phyloP scores from a whole-genome alignment of 2,888 invertebrate species.

The Apotomis betuletana region DNA sequence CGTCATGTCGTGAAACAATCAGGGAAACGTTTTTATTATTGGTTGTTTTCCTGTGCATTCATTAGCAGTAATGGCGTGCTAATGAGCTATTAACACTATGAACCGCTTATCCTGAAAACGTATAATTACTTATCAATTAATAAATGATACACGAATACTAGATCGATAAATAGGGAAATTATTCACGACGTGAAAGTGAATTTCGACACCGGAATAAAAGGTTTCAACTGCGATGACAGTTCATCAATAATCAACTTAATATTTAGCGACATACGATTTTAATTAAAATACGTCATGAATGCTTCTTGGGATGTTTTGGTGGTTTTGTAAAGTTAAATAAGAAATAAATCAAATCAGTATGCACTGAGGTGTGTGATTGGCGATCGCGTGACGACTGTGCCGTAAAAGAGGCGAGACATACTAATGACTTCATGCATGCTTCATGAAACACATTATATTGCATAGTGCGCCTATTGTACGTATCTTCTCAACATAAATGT shows the following conservation, averaged over 20 bases:
- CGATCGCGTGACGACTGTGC: constrained; percentile 15
- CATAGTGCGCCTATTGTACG: no score
- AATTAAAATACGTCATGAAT: not conserved
- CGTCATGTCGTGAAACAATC: not conserved
- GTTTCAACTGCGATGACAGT: not conserved
- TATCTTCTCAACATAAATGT: no score
- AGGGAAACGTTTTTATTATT: not conserved
- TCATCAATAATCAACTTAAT: not conserved
- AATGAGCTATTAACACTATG: constrained; percentile 5
- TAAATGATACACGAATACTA: not conserved
- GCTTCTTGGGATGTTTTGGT: constrained; percentile 1
- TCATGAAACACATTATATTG: not conserved
- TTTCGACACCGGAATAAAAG: not conserved
- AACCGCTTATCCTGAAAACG: constrained; percentile 5
- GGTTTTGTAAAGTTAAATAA: constrained; percentile 7
- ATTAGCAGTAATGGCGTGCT: constrained; percentile 9
- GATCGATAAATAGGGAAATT: not conserved
- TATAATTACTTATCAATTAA: not conserved
- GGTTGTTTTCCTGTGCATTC: constrained; percentile 2
- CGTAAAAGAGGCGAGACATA: not conserved
- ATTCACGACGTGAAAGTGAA: constrained; percentile 21
- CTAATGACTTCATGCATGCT: not conserved
- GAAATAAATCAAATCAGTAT: constrained; percentile 41
- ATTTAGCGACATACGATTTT: not conserved
- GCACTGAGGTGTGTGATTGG: constrained; percentile 27